Base-by-base conservation (phyloP, 2,888 invertebrate species). In the Heliothis peltigera region DNA sequence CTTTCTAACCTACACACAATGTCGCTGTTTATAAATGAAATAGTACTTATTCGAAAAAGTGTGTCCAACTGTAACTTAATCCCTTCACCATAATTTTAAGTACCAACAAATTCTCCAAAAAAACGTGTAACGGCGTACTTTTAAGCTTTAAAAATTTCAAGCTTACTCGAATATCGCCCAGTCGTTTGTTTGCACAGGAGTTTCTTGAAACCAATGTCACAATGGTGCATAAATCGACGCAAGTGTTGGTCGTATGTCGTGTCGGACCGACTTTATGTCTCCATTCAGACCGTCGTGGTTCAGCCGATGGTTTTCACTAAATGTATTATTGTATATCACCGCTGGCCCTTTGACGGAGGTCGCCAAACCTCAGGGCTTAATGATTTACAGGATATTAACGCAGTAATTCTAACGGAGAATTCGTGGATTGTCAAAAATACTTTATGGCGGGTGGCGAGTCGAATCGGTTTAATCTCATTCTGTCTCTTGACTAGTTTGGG, bases 401-500 rank as follows among this genome's bases (percentile, higher is more conserved):
- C 76, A 85, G 84, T 90, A 92, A 89, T 90, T 91, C 91, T 92
- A 92, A 90, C 84, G 81, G 81, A 80, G 83, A 79, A 80, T 64
- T 75, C 75, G 87, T 86, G 86, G 90, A 92, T 90, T 92, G 91
- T 88, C 92, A 89, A 92, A 87, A 92, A 92, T 93, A 90, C 87
- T 92, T 94, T 93, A 94, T 89, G 91, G 83, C 81, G 78, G 80
- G 78, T 84, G 82, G 85, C 84, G 87, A 86, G 89, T 75, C 93
- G 90, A 93, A 94, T 93, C 91, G 90, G 87, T 90, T 91, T 89
- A 87, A 90, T 91, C 87, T 88, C 88, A 88, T 92, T 90, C 86
- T 86, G 89, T 88, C 73, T 76, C 79, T 76, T 76, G 67, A 83
- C 79, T 79, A 79, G 64, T 74, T 64, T 7, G 17, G 53, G 35